Percentiles rank a stretch among this genome's conserved stretches.
These are phyloP conservation scores for Xiphophorus hellerii DNA, from an alignment of 2,113 vertebrate species.

Conservation along the genomic window DNA sequence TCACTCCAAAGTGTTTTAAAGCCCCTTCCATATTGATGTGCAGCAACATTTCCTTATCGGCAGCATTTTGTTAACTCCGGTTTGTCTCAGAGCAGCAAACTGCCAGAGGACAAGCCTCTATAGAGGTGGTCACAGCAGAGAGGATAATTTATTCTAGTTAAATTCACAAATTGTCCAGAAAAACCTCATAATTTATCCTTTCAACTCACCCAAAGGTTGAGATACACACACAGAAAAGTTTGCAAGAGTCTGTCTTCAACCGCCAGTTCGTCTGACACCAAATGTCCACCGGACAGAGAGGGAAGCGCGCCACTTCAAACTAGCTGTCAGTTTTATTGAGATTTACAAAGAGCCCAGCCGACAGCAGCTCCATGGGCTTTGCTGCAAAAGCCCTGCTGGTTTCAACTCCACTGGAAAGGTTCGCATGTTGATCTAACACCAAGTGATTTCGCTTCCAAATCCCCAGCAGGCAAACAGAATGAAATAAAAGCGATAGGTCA, in stretches of 20 bases:
- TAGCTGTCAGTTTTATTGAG: constrained; percentile 68
- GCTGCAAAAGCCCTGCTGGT: constrained; percentile 38
- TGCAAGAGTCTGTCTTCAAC: constrained; percentile 22
- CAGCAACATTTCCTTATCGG: no score
- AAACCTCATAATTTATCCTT: constrained; percentile 1
- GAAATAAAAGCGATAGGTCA: constrained; percentile 27
- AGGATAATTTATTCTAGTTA: no score
- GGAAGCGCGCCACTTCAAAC: constrained; percentile 50
- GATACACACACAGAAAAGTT: constrained; percentile 37
- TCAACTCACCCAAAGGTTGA: constrained; percentile 20
- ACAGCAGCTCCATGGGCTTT: constrained; percentile 65
- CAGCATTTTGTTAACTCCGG: no score
- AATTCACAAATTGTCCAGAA: neutral
- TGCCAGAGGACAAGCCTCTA: no score
- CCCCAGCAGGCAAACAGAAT: constrained; percentile 53
- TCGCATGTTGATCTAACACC: constrained; percentile 67
- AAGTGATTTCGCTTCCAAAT: constrained; percentile 64
- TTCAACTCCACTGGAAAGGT: constrained; percentile 44
- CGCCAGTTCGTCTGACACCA: constrained; percentile 42
- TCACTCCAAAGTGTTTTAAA: no score
- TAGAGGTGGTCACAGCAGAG: neutral
- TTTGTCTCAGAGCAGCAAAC: neutral
- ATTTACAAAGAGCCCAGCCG: constrained; percentile 52
- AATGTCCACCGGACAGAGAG: constrained; percentile 48
- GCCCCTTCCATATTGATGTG: no score